Evolutionary conservation across 2,113 vertebrate species (phyloP).

Genomic region (Psophia crepitans): DNA sequence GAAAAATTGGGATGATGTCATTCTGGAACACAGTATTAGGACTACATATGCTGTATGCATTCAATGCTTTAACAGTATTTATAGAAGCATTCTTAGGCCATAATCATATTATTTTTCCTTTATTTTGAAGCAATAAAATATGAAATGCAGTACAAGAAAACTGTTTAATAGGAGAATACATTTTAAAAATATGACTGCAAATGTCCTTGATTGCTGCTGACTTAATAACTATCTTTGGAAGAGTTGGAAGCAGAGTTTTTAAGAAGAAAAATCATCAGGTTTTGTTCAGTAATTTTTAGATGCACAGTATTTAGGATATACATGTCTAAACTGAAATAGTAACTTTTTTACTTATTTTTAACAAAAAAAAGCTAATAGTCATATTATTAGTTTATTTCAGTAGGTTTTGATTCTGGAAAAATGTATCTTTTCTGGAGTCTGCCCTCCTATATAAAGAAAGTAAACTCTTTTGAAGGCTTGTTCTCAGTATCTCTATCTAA

Average conservation of each 20-base stretch:
- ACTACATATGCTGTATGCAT: background rate
- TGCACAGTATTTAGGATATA: background rate
- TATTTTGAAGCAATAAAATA: background rate
- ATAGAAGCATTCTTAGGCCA: background rate
- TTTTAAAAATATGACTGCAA: background rate
- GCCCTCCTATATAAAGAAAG: background rate
- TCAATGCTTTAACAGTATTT: background rate
- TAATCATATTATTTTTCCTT: background rate
- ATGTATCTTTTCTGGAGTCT: background rate
- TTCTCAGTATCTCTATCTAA: background rate
- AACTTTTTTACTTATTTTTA: background rate
- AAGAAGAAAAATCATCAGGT: background rate
- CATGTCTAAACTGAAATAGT: background rate
- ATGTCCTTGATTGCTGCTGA: background rate
- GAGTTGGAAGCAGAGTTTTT: background rate
- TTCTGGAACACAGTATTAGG: background rate
- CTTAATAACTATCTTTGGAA: background rate
- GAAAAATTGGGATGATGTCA: background rate
- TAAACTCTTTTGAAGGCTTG: background rate
- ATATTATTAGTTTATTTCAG: background rate
- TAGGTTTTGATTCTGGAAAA: background rate
- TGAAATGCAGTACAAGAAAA: background rate
- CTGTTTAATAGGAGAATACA: background rate
- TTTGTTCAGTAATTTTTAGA: background rate
- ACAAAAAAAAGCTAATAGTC: background rate